Evolutionary conservation across 1,140 invertebrate species (phyloP).

Genomic region (Saxidomus purpurata): DNA sequence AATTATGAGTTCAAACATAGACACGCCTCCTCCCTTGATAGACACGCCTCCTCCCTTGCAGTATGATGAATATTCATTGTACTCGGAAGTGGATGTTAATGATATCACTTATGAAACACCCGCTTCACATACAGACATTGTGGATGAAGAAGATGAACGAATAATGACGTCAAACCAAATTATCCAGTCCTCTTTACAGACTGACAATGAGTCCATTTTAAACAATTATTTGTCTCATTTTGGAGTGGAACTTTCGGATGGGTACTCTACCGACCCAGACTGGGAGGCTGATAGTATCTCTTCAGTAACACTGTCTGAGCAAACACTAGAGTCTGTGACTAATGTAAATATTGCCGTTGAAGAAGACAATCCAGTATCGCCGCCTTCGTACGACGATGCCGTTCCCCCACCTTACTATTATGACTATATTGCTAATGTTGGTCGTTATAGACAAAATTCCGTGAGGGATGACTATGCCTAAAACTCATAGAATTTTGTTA

Average conservation of each 20-base stretch:
- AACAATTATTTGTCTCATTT: neutral
- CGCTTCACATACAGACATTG: neutral
- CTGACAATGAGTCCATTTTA: neutral
- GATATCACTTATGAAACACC: neutral
- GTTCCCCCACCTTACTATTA: constrained; percentile 21
- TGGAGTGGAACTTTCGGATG: neutral
- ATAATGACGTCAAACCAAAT: neutral
- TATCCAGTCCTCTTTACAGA: neutral
- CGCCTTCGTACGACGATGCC: neutral
- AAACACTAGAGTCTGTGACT: neutral
- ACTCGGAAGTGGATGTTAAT: neutral
- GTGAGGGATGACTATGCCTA: neutral
- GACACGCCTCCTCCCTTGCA: neutral
- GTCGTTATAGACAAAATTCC: neutral
- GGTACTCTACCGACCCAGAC: constrained; percentile 6
- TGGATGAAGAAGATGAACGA: neutral
- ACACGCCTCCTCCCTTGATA: neutral
- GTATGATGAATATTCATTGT: neutral
- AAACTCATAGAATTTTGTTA: too few species aligned
- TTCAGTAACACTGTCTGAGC: neutral
- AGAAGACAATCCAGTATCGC: neutral
- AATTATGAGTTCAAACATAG: neutral
- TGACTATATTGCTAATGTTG: constrained; percentile 38
- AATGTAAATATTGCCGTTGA: neutral
- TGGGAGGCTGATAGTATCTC: neutral